Percentiles rank a stretch among this genome's conserved stretches.
phyloP scores from a whole-genome alignment of 2,797 vertebrate species.

The Tachyglossus aculeatus region DNA sequence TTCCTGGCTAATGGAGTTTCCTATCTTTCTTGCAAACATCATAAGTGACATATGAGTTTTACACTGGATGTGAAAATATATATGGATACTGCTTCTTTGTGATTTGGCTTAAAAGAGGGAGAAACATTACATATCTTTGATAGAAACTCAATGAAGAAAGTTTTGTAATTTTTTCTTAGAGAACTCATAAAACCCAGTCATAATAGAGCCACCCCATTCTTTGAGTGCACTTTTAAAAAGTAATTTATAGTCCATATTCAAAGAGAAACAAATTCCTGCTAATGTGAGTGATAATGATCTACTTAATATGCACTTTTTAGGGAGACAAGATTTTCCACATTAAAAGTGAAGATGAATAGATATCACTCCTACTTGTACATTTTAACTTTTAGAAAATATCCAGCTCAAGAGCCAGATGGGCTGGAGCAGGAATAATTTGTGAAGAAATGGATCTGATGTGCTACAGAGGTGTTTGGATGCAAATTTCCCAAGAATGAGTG shows the following conservation, averaged over 20 bases:
- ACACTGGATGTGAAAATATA: slow-evolving; percentile 60
- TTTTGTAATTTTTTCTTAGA: slow-evolving; percentile 53
- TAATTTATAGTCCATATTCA: slow-evolving; percentile 22
- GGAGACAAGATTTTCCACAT: neutral
- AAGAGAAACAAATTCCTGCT: neutral
- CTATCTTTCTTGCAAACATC: slow-evolving; percentile 65
- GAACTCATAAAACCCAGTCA: slow-evolving; percentile 51
- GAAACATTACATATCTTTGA: slow-evolving; percentile 44
- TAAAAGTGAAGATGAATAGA: slow-evolving; percentile 12
- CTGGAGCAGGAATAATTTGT: too few relatives aligned
- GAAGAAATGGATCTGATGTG: too few relatives aligned
- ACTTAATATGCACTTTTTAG: slow-evolving; percentile 12
- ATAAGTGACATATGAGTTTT: slow-evolving; percentile 65
- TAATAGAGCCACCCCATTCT: slow-evolving; percentile 51
- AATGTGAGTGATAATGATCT: slow-evolving; percentile 32
- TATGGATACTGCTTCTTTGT: slow-evolving; percentile 54
- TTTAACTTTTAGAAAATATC: too few relatives aligned
- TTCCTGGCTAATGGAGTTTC: slow-evolving; percentile 67
- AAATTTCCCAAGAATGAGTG: too few relatives aligned
- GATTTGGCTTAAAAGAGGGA: slow-evolving; percentile 44
- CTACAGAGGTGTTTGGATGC: too few relatives aligned
- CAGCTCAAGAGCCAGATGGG: too few relatives aligned
- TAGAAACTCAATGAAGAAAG: slow-evolving; percentile 46
- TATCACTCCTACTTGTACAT: too few relatives aligned
- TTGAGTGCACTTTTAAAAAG: slow-evolving; percentile 6